Conservation (phyloP, 2,797 vertebrate species). For the Hydrophis major region DNA sequence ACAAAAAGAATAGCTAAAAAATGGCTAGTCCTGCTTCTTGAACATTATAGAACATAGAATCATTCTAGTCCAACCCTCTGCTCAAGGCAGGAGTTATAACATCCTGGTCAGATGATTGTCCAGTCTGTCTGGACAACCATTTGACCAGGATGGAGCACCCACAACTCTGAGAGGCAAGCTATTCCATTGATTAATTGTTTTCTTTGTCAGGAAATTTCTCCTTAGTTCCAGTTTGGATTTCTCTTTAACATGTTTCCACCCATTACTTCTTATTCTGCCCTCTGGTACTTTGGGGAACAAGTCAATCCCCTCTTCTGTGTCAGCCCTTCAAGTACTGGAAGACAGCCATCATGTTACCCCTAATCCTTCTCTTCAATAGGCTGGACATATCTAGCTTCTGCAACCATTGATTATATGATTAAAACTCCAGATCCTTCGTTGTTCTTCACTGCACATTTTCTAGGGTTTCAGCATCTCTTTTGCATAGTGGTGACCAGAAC, state of each 20-base stretch:
- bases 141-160: too few species aligned
- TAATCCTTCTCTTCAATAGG: not conserved
- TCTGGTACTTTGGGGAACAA: not conserved
- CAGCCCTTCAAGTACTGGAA: not conserved
- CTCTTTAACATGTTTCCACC: not conserved
- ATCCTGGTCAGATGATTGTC: too few species aligned
- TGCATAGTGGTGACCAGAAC: not conserved
- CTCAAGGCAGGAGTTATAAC: not conserved
- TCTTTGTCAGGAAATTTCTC: not conserved
- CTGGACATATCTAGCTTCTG: not conserved
- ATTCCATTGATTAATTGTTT: not conserved
- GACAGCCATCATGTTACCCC: not conserved
- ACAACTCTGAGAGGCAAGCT: not conserved
- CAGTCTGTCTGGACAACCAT: too few species aligned
- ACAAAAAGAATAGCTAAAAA: not conserved
- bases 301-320: not conserved
- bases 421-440: not conserved
- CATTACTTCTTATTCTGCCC: not conserved
- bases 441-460: not conserved
- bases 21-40: not conserved
- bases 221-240: not conserved
- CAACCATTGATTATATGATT: not conserved
- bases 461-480: not conserved
- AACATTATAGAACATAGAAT: not conserved
- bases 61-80: not conserved